phyloP scores from a whole-genome alignment of 2,797 vertebrate species.

The Eospalax fontanierii region DNA sequence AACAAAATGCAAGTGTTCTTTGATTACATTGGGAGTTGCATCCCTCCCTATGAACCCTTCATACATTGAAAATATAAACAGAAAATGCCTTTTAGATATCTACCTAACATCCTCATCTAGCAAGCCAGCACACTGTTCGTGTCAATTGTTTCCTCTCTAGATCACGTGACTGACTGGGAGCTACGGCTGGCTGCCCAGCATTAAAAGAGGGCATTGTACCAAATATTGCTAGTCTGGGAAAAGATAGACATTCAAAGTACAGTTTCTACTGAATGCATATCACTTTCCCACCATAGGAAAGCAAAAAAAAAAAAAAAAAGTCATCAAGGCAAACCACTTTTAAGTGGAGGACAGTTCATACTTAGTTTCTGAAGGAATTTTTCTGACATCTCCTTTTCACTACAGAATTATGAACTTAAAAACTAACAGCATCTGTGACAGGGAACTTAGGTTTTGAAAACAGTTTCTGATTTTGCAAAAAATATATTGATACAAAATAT shows the following conservation, averaged over 20 bases:
- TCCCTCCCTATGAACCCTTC: background rate
- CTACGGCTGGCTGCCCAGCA: background rate
- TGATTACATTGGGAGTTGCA: background rate
- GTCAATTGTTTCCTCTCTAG: background rate
- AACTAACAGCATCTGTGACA: constrained; percentile 4
- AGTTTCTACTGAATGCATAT: background rate
- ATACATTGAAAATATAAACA: background rate
- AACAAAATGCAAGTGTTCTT: background rate
- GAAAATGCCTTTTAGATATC: background rate
- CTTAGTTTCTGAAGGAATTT: constrained; percentile 28
- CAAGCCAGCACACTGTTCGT: background rate
- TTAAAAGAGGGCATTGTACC: background rate
- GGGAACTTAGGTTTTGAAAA: constrained; percentile 26
- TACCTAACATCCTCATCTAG: background rate
- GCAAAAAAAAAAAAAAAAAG: background rate
- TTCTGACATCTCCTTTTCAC: background rate
- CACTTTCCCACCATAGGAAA: background rate
- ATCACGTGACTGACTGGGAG: background rate
- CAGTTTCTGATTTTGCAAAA: constrained; percentile 60
- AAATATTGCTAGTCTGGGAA: background rate
- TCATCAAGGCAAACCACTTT: background rate
- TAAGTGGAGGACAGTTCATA: background rate
- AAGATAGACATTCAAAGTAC: background rate
- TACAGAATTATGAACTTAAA: constrained; percentile 31
- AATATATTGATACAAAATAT: background rate